Base-by-base conservation (phyloP, 2,888 invertebrate genomes). In the Eutolmus rufibarbis region DNA sequence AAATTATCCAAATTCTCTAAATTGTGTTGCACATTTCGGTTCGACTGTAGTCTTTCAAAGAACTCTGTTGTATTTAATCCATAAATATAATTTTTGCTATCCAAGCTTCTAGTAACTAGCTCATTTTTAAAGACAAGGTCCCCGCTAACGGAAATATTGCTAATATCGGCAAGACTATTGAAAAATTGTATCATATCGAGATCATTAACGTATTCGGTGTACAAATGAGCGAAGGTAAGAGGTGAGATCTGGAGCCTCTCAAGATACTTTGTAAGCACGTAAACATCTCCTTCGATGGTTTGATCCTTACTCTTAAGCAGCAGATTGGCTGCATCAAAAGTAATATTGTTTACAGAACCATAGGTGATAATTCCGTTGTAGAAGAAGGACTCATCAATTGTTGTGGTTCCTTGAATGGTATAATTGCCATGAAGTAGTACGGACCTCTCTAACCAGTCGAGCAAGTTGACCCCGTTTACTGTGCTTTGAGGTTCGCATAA, bases 401-500 rank as follows among this genome's bases (percentile, higher is more conserved):
- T 91, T 84, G 93, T 94, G 9, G 89, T 90, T 74, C 94, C 94
- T 28, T 91, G 90, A n/a, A 95, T 92, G 12, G 91, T 92, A 87
- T 92, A 91, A 86, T 91, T 91, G 5, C 90, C 89, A 88, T 91
- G 92, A 16, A 92, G 90, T 56, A 91, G 91, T 3, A 94, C 91
- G 1, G 93, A 90, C 51, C 93, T 91, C 34, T 91, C 90, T 2
- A 93, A 91, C 93, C 94, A 95, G 79, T 93, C 89, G 2, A 90
- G 87, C 12, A 95, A 90, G 77, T 93, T 91, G 0, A 94, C 92
- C 77, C 93, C 91, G 89, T 94, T 93, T 23, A 94, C 90, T 5
- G 77, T 88, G 85, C 91, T 90, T 0, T 43, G 89, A 31, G 90
- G 88, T 12, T 91, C 89, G 12, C 92, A 90, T 81, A 90, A 90